phyloP scores from a whole-genome alignment of 2,113 vertebrate genomes.

The Mionectes macconnelli region DNA sequence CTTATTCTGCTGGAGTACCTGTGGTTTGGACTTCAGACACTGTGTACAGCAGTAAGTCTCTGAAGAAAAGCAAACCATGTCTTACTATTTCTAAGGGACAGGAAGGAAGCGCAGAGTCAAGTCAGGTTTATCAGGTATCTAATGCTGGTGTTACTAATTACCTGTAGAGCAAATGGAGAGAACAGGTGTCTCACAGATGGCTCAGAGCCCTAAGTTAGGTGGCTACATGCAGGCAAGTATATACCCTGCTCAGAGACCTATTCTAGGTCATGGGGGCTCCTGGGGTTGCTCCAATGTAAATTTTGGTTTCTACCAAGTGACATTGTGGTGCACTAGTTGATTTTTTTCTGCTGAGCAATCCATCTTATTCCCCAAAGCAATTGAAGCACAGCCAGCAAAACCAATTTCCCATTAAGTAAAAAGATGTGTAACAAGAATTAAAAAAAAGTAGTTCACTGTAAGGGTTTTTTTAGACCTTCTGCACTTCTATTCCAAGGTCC shows the following conservation, averaged over 20 bases:
- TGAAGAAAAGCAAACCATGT: neutral
- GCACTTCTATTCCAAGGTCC: neutral
- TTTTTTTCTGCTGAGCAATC: neutral
- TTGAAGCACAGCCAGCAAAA: neutral
- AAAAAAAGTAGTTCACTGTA: neutral
- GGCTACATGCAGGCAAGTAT: rapidly evolving
- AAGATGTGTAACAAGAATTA: neutral
- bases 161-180: neutral
- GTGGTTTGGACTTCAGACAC: rapidly evolving
- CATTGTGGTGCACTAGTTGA: neutral
- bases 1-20: neutral
- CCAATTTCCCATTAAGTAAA: neutral
- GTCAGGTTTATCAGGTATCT: neutral
- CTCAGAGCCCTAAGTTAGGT: neutral
- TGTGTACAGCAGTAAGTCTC: neutral
- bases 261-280: rapidly evolving
- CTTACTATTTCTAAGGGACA: neutral
- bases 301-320: neutral
- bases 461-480: neutral
- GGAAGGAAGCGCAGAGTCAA: neutral
- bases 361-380: neutral
- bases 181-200: neutral
- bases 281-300: neutral
- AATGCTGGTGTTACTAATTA: neutral
- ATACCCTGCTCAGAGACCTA: neutral